Percentiles rank a stretch among this genome's conserved stretches.
Evolutionary conservation across 2,113 vertebrate genomes (phyloP).

Genomic region (Struthio camelus): DNA sequence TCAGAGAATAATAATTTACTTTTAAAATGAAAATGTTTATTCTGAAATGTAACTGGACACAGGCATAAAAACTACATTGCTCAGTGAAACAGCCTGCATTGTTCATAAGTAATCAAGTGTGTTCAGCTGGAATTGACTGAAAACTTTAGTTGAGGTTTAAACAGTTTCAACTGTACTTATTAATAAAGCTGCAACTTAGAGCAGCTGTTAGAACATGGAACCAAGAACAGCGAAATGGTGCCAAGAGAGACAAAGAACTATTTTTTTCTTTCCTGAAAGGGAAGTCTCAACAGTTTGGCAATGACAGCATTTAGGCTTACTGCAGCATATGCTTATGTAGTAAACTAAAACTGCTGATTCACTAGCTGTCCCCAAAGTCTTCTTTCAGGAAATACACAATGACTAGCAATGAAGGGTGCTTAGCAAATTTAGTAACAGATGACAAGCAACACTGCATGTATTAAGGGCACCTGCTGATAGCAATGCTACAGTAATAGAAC

Average conservation of each 20-base stretch:
- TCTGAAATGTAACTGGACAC: neutral
- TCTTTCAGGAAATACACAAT: neutral
- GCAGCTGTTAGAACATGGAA: neutral
- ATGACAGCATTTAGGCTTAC: neutral
- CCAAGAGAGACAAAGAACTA: neutral
- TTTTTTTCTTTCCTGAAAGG: neutral
- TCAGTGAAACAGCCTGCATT: neutral
- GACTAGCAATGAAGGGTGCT: neutral
- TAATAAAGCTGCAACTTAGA: neutral
- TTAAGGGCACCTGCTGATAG: neutral
- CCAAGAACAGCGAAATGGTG: neutral
- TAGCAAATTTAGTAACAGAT: neutral
- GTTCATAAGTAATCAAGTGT: slow-evolving; percentile 23
- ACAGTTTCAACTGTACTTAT: neutral
- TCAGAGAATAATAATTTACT: neutral
- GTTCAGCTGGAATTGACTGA: neutral
- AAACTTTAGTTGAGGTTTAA: neutral
- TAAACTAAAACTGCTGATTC: slow-evolving; percentile 36
- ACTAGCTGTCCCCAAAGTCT: neutral
- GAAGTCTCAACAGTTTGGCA: slow-evolving; percentile 34
- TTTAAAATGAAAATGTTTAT: slow-evolving; percentile 4
- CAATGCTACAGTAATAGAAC: neutral
- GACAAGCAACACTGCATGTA: neutral
- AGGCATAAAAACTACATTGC: neutral
- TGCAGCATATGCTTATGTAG: neutral